Conservation (phyloP, 2,888 invertebrate species). For the Melanostoma mellinum region DNA sequence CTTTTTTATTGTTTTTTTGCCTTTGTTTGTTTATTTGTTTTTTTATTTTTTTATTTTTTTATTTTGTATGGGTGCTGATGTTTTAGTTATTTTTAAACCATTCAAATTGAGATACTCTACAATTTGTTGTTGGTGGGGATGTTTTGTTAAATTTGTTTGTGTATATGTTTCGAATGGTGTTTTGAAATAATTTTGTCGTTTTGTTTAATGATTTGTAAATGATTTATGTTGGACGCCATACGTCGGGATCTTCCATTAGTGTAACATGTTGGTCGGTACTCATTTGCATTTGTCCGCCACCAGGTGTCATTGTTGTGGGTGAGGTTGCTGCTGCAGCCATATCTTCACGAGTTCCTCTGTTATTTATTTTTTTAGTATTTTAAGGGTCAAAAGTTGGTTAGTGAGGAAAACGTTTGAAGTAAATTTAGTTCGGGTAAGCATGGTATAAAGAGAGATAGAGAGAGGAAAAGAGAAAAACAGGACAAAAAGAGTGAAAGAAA, state of each 20-base stretch:
- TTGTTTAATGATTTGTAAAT: conserved; percentile 42
- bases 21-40: conserved; percentile 6
- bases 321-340: conserved; percentile 92
- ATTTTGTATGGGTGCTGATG: conserved; percentile 34
- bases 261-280: conserved; percentile 87
- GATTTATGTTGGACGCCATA: conserved; percentile 95
- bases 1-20: conserved; percentile 22
- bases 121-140: conserved; percentile 73
- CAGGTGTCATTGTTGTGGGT: conserved; percentile 85
- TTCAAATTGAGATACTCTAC: conserved; percentile 37
- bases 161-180: conserved; percentile 50
- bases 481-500: conserved; percentile 74
- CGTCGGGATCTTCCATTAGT: conserved; percentile 95
- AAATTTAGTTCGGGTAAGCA: conserved; percentile 74
- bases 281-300: conserved; percentile 82
- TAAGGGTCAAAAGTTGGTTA: conserved; percentile 19
- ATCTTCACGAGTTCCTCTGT: conserved; percentile 91
- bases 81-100: conserved; percentile 26
- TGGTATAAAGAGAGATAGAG: conserved; percentile 30
- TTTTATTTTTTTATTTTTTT: conserved; percentile 29
- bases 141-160: conserved; percentile 41
- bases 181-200: conserved; percentile 14
- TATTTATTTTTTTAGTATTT: conserved; percentile 31
- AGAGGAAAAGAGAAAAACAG: conserved; percentile 47
- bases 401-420: conserved; percentile 49